Evolutionary conservation across 1,140 invertebrate genomes (phyloP), one percentile per base, ranked within the genome.

Genomic region (Cydia amplana): DNA sequence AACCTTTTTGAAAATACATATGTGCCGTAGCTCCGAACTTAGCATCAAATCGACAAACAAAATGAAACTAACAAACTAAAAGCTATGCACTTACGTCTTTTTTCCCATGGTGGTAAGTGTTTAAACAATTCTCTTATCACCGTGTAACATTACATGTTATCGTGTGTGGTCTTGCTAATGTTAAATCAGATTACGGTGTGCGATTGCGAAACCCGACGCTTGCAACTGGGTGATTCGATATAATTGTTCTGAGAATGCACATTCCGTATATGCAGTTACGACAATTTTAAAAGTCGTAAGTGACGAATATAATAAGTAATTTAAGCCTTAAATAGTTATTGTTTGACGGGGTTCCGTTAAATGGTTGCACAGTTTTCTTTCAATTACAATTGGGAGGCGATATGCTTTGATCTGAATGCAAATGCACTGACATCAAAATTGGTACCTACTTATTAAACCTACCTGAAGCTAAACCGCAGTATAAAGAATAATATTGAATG

Each of bases 191-290:
- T 60, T 60, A 60, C 55, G 20, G 18, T 1, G 49, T 23, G 9
- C 18, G 9, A 60, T 60, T 60, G 55, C 20, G 20, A 60, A 60
- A 60, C 9, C 9, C 20, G 55, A 60, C 12, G 20, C 55, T 10
- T 10, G 46, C 46, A 49, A 49, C 46, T 49, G 12, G 55, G 55
- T 23, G 55, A 60, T 23, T 55, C 51, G 20, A 55, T 60, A 60
- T 60, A 60, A 60, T 60, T 60, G 55, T 60, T 60, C 55, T 60
- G 4, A 23, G 55, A 60, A 60, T 60, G 55, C 55, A 60, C 10
- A 60, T 23, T 51, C 49, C 49, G 16, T 51, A 49, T 18, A 20
- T n/a, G 5, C 55, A 23, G 9, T 23, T 60, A 60, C 20, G 6
- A 3, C 55, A 0, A n/a, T 60, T 60, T 60, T 16, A 46, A 46